phyloP scores from a whole-genome alignment of 2,888 invertebrate species.

The Drosophila demipolita region DNA sequence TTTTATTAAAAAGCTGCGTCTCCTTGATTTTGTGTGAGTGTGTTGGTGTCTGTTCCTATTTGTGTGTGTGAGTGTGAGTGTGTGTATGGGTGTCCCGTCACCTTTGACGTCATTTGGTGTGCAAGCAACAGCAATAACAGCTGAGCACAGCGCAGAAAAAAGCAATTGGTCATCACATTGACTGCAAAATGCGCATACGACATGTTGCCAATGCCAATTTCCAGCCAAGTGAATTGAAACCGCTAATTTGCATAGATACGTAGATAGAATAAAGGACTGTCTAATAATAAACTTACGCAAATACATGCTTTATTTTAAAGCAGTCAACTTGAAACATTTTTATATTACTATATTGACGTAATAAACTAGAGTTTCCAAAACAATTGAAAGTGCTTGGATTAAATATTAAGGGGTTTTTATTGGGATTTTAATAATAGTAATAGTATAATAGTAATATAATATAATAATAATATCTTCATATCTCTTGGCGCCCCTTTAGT shows the following conservation, averaged over 20 bases:
- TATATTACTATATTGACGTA: background rate
- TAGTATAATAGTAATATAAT: no score
- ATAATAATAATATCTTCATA: background rate
- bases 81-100: conserved; percentile 46
- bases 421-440: no score
- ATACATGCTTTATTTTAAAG: background rate
- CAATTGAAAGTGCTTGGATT: background rate
- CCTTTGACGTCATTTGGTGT: conserved; percentile 72
- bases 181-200: conserved; percentile 61
- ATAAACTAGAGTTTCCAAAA: background rate
- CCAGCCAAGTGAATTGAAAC: background rate
- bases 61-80: conserved; percentile 18
- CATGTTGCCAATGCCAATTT: conserved; percentile 25
- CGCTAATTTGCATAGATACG: background rate
- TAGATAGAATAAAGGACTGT: no score
- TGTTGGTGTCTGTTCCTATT: background rate
- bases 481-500: background rate
- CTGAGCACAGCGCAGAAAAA: conserved; percentile 14
- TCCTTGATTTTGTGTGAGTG: conserved; percentile 1
- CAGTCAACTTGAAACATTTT: background rate
- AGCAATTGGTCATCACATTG: conserved; percentile 47
- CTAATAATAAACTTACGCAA: background rate
- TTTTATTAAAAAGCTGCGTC: conserved; percentile 58
- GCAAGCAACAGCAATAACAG: conserved; percentile 46
- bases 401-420: background rate